Percentiles rank a stretch among this genome's conserved stretches.
Conservation (phyloP, 2,888 invertebrate genomes). For the Plemyria rubiginata region DNA sequence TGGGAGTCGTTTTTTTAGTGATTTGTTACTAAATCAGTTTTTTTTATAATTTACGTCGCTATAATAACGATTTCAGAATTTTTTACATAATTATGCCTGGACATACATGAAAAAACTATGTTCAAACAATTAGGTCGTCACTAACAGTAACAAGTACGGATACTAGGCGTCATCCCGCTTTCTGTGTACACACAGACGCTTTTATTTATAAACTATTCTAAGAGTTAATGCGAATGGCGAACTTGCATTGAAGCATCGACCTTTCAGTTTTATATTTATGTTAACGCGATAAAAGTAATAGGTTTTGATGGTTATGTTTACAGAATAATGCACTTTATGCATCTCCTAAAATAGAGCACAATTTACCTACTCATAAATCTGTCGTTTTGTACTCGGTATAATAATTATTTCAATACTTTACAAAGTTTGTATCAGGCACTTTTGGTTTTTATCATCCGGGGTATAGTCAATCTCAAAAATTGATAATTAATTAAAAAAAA, state of each 20-base stretch:
- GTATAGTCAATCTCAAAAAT: neutral
- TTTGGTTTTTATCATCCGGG: neutral
- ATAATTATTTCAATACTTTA: neutral
- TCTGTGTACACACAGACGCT: neutral
- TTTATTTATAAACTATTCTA: constrained; percentile 56
- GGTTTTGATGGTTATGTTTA: constrained; percentile 7
- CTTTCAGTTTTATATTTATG: constrained; percentile 35
- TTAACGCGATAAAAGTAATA: constrained; percentile 22
- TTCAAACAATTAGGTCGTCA: no score
- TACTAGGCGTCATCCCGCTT: constrained; percentile 8
- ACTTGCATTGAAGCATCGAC: constrained; percentile 32
- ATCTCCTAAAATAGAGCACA: neutral
- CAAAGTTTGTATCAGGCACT: neutral
- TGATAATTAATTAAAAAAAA: no score
- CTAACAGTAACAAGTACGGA: no score
- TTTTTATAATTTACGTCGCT: no score
- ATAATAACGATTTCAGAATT: no score
- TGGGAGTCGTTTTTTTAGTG: no score
- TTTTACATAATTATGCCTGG: no score
- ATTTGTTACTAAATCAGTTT: no score
- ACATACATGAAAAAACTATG: neutral
- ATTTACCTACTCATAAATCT: neutral
- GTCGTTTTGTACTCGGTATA: neutral
- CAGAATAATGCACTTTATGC: constrained; percentile 16
- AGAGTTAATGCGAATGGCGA: constrained; percentile 45